Evolutionary conservation across 2,113 vertebrate species (phyloP), one percentile per base, ranked within the genome.

Genomic region (Microtus montanus): DNA sequence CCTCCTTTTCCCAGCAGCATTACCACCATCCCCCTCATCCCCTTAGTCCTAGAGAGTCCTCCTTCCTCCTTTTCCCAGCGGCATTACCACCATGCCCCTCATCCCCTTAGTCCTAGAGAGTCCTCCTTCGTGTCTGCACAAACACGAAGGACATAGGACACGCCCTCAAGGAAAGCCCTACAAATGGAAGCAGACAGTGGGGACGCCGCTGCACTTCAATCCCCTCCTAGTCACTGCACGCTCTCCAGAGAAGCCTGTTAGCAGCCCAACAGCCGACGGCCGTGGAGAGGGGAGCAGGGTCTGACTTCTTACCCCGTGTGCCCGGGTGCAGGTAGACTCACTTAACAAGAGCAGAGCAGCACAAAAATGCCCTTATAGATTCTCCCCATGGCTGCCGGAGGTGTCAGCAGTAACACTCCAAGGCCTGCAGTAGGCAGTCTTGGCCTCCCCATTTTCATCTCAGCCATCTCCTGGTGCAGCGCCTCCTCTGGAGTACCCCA

Each of bases 301-400:
- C 64, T 64, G 17, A 20, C 17, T 35, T 19, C 41, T n/a, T 15
- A 19, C n/a, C 38, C 20, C 14, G 1, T 85, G 61, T 6, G 17
- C 0, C 26, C 0, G 1, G n/a, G 3, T 2, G 24, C 19, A 38
- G 5, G 47, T 2, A n/a, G 7, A 22, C 58, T n/a, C 77, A 71
- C 24, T 24, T 68, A 35, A 24, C 4, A 12, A 49, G 78, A 28
- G 84, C 22, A 0, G 1, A 33, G 35, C 54, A 4, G 77, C 30
- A 58, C 14, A 54, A 19, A 1, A 33, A 70, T 0, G 1, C 70
- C 35, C 52, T 70, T 15, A 33, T 11, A 84, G 73, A 70, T n/a
- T 54, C n/a, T 44, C 47, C 8, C 49, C 1, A 3, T 3, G 47
- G 49, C 35, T n/a, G 63, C 7, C 61, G 2, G 0, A 52, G n/a